Evolutionary conservation across 2,113 vertebrate genomes (phyloP).

Genomic region (Chlamydotis undulata): DNA sequence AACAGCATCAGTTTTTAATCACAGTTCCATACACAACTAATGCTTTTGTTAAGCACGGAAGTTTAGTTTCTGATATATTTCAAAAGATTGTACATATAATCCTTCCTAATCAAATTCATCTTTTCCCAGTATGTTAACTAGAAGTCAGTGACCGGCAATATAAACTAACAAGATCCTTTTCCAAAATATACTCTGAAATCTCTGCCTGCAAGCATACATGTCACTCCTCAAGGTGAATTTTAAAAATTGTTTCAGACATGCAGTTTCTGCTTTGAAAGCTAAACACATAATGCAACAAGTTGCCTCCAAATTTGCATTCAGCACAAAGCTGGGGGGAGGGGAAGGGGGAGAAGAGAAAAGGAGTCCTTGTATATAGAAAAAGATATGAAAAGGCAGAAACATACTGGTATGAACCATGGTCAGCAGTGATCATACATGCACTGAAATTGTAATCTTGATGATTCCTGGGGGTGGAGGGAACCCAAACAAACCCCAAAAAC

Average conservation of each 20-base stretch:
- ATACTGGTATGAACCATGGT: neutral
- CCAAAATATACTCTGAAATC: neutral
- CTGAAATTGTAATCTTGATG: neutral
- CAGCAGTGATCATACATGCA: neutral
- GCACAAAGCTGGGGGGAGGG: neutral
- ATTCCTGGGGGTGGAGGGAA: neutral
- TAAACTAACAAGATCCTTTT: neutral
- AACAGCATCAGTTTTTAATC: neutral
- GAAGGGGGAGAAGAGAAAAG: neutral
- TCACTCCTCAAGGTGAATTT: neutral
- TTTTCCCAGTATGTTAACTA: neutral
- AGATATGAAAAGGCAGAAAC: neutral
- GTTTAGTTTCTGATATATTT: neutral
- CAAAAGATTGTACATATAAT: neutral
- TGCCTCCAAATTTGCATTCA: neutral
- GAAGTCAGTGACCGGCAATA: neutral
- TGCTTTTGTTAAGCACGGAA: neutral
- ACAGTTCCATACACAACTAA: neutral
- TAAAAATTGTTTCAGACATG: neutral
- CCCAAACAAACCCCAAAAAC: too few relatives aligned
- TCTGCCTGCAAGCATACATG: neutral
- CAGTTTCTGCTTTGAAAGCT: neutral
- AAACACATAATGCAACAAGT: neutral
- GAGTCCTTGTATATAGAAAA: neutral
- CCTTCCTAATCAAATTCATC: neutral